These are phyloP conservation scores for Steinernema hermaphroditum DNA, from an alignment of 2,888 invertebrate species.

Conservation along the genomic window DNA sequence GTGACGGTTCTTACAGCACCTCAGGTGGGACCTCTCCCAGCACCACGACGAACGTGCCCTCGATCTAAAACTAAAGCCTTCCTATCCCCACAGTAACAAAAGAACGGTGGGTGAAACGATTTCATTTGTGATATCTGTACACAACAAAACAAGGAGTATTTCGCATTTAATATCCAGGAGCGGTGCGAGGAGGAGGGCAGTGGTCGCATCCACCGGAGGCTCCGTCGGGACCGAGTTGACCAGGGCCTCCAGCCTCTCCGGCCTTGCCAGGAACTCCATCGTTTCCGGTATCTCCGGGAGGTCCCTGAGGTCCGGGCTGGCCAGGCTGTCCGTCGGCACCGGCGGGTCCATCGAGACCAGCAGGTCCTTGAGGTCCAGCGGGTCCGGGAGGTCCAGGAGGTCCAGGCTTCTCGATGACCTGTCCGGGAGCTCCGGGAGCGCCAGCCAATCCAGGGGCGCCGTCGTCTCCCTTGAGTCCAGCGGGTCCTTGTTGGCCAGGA, in stretches of 20 bases:
- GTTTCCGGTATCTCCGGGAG: not conserved
- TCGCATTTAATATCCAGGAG: not conserved
- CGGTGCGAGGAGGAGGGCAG: too few relatives aligned
- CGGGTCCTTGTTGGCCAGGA: not conserved
- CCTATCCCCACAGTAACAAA: too few relatives aligned
- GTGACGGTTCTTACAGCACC: too few relatives aligned
- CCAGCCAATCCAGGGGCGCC: not conserved
- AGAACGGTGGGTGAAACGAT: too few relatives aligned
- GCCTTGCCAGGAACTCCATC: not conserved
- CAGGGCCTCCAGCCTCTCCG: not conserved
- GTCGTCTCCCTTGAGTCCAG: not conserved
- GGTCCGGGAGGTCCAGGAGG: not conserved
- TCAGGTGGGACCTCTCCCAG: too few relatives aligned
- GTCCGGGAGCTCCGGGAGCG: not conserved
- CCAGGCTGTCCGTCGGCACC: too few relatives aligned
- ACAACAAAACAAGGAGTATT: not conserved
- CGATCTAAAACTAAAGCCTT: too few relatives aligned
- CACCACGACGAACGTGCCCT: too few relatives aligned
- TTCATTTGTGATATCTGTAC: not conserved
- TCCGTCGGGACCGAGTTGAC: not conserved
- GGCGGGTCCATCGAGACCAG: too few relatives aligned
- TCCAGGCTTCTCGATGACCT: not conserved
- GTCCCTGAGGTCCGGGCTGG: too few relatives aligned
- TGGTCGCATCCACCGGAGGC: not conserved
- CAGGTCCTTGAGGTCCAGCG: too few relatives aligned